These are phyloP conservation scores for Oligia strigilis DNA, from an alignment of 2,888 invertebrate species.

Conservation along the genomic window DNA sequence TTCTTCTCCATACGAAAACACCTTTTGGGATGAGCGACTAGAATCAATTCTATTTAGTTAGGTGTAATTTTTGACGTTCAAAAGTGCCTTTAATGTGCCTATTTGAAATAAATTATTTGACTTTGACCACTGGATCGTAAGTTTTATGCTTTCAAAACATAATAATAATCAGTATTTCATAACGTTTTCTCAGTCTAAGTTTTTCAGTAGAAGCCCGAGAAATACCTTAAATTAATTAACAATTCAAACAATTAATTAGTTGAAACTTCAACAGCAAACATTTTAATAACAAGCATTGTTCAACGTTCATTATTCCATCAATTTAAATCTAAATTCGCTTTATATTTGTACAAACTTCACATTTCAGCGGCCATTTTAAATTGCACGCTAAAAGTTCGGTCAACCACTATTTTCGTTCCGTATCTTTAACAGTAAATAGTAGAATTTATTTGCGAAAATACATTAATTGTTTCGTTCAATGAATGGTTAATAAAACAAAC, in stretches of 20 bases:
- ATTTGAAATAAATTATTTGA: too few relatives aligned
- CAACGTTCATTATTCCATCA: conserved; percentile 45
- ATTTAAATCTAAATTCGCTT: conserved; percentile 57
- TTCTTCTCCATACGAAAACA: too few relatives aligned
- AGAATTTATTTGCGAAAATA: conserved; percentile 47
- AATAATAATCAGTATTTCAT: neutral
- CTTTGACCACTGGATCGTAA: neutral
- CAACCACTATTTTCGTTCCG: conserved; percentile 45
- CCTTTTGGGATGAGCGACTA: too few relatives aligned
- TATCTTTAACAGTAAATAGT: conserved; percentile 43
- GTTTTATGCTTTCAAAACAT: neutral
- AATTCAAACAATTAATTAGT: conserved; percentile 9
- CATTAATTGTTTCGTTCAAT: conserved; percentile 48
- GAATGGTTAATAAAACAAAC: conserved; percentile 35
- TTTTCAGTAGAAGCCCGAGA: neutral
- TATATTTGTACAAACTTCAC: conserved; percentile 38
- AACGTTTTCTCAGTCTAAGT: neutral
- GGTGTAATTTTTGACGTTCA: too few relatives aligned
- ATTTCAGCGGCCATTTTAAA: conserved; percentile 47
- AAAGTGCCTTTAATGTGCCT: too few relatives aligned
- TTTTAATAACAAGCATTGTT: conserved; percentile 27
- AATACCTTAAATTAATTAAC: neutral
- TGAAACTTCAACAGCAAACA: neutral
- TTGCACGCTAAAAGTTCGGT: conserved; percentile 44
- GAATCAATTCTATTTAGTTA: too few relatives aligned